These are phyloP conservation scores for Brenthis daphne DNA, from an alignment of 2,888 invertebrate genomes.

Conservation along the genomic window DNA sequence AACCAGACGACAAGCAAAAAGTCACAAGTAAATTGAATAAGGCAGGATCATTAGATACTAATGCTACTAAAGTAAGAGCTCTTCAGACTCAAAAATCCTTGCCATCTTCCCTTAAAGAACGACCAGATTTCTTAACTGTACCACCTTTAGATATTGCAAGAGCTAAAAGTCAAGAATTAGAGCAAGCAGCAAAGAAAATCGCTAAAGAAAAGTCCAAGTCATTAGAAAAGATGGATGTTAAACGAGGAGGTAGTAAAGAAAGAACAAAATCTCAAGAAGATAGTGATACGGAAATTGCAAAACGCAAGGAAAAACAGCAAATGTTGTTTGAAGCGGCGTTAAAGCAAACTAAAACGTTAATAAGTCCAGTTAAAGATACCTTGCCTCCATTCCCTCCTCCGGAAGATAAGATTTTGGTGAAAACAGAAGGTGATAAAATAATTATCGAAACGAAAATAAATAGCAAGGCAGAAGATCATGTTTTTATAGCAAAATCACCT, in stretches of 20 bases:
- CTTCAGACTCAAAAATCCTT: slow-evolving; percentile 81
- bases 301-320: slow-evolving; percentile 88
- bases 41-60: slow-evolving; percentile 76
- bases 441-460: slow-evolving; percentile 88
- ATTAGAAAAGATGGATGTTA: slow-evolving; percentile 84
- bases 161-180: slow-evolving; percentile 84
- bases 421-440: slow-evolving; percentile 86
- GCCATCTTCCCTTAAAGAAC: slow-evolving; percentile 77
- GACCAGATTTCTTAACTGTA: slow-evolving; percentile 78
- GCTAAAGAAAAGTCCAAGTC: slow-evolving; percentile 87
- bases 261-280: slow-evolving; percentile 88
- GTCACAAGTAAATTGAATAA: slow-evolving; percentile 69
- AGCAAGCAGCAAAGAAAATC: slow-evolving; percentile 73
- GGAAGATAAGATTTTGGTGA: slow-evolving; percentile 87
- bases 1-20: slow-evolving; percentile 73
- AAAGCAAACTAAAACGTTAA: slow-evolving; percentile 87
- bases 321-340: slow-evolving; percentile 89
- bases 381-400: slow-evolving; percentile 87
- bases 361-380: slow-evolving; percentile 88
- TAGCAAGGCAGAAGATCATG: slow-evolving; percentile 88
- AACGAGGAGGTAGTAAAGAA: slow-evolving; percentile 83
- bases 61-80: slow-evolving; percentile 71
- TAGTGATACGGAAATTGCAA: slow-evolving; percentile 86
- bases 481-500: slow-evolving; percentile 88
- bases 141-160: slow-evolving; percentile 81